These are phyloP conservation scores for Dicentrarchus labrax DNA, from an alignment of 2,113 vertebrate species.

Conservation along the genomic window DNA sequence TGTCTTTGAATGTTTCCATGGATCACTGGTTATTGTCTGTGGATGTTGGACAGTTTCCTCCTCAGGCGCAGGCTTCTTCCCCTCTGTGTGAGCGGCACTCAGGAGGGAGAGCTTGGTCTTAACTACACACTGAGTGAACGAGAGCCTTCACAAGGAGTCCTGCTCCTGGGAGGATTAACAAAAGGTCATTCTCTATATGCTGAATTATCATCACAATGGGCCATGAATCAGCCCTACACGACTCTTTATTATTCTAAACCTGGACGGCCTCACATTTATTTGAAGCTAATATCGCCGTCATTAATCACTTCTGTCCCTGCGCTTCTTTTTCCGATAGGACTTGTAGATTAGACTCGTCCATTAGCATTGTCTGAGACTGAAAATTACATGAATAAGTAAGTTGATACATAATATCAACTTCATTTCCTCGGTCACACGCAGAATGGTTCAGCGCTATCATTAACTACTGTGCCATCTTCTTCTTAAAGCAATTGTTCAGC, in stretches of 20 bases:
- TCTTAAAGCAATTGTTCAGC: not conserved
- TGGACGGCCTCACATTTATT: not conserved
- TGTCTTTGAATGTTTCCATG: not conserved
- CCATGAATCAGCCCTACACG: conserved; percentile 1
- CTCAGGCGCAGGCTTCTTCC: not conserved
- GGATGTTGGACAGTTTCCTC: not conserved
- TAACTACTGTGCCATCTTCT: not conserved
- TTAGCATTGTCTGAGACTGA: not conserved
- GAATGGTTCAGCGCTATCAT: not conserved
- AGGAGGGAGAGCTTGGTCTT: not conserved
- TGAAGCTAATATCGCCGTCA: not conserved
- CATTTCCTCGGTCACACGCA: not conserved
- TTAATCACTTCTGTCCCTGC: not conserved
- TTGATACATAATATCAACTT: not conserved
- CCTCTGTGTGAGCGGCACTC: not conserved
- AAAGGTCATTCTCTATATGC: conserved; percentile 9
- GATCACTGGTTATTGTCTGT: not conserved
- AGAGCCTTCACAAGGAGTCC: not conserved
- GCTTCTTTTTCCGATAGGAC: not conserved
- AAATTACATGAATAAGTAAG: not conserved
- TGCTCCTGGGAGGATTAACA: not conserved
- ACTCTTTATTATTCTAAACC: conserved; percentile 7
- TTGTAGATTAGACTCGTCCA: not conserved
- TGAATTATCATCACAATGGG: conserved; percentile 7
- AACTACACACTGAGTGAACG: not conserved